phyloP scores from a whole-genome alignment of 1,140 invertebrate genomes.

The Lepidurus couesii region DNA sequence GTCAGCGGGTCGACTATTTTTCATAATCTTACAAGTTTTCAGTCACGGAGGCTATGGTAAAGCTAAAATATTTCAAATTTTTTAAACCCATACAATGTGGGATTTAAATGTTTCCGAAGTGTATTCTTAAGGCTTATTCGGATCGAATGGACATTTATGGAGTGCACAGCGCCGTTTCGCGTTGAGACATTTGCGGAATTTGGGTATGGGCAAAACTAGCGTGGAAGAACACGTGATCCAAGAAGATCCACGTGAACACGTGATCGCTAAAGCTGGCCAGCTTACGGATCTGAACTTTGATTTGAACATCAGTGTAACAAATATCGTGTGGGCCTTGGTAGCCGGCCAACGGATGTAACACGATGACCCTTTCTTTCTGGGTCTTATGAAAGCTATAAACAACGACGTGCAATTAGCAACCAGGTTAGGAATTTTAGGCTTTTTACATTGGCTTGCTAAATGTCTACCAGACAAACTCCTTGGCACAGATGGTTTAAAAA shows the following conservation, averaged over 20 bases:
- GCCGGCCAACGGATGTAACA: conserved; percentile 52
- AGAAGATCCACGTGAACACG: not conserved
- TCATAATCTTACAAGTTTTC: conserved; percentile 8
- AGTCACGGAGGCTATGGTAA: conserved; percentile 26
- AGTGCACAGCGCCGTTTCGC: conserved; percentile 37
- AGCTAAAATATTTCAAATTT: not conserved
- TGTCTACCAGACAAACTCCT: conserved; percentile 38
- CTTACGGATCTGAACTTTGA: conserved; percentile 8
- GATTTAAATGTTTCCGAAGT: no score
- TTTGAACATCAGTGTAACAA: conserved; percentile 45
- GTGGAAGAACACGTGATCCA: conserved; percentile 12
- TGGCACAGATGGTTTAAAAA: conserved; percentile 53
- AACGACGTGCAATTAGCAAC: not conserved
- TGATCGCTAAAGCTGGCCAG: not conserved
- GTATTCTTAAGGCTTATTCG: not conserved
- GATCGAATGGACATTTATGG: conserved; percentile 35
- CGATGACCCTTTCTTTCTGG: conserved; percentile 39
- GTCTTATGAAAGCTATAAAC: conserved; percentile 26
- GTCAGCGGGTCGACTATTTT: not conserved
- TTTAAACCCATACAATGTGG: no score
- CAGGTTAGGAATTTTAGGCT: not conserved
- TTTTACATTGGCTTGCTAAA: conserved; percentile 16
- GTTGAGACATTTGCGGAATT: conserved; percentile 35
- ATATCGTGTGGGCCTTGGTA: conserved; percentile 64
- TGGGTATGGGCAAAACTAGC: conserved; percentile 28